Evolutionary conservation across 2,888 invertebrate species (phyloP), one percentile per base, ranked within the genome.

Genomic region (Ennomos erosarius): DNA sequence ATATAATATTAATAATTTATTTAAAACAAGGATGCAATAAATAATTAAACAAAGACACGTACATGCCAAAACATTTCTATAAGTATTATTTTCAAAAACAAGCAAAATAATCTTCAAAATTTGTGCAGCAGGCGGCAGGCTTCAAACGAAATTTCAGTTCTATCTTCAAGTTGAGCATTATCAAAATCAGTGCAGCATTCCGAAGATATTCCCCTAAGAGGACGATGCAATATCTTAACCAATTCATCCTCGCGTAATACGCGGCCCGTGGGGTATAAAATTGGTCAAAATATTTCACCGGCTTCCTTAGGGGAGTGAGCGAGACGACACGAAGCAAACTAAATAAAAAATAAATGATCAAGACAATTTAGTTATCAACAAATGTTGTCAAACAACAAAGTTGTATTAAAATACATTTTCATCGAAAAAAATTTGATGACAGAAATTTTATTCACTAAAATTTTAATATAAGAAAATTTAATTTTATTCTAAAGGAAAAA

Each of bases 201-300:
- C 83, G 87, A 13, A 62, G 90, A 73, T 36, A 69, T 73, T 74
- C 84, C 88, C 90, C 51, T 50, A 82, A 88, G 88, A 87, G 74
- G 81, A 86, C 90, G 92, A 92, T 92, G 92, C 92, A 92, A 92
- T 92, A 92, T 91, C 91, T 92, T 92, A 92, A 92, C 92, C 92
- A 92, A 92, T 90, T 92, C 91, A 90, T 59, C 68, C 68, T 67
- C 69, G 68, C 63, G 68, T 66, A 64, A 70, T 68, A 69, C 68
- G 65, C 64, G 70, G 59, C 59, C 59, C 56, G 52, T 1, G 5
- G 59, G 55, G 59, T 83, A 81, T 86, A 88, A 91, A 92, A 91
- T 92, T 92, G 90, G 87, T 91, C 83, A 91, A 91, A 88, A 91
- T 88, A 92, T 90, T 90, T 80, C 92, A 92, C 88, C 92, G 87